These are phyloP conservation scores for Eulemur albifrons DNA, from an alignment of 2,797 vertebrate genomes.

Conservation along the genomic window DNA sequence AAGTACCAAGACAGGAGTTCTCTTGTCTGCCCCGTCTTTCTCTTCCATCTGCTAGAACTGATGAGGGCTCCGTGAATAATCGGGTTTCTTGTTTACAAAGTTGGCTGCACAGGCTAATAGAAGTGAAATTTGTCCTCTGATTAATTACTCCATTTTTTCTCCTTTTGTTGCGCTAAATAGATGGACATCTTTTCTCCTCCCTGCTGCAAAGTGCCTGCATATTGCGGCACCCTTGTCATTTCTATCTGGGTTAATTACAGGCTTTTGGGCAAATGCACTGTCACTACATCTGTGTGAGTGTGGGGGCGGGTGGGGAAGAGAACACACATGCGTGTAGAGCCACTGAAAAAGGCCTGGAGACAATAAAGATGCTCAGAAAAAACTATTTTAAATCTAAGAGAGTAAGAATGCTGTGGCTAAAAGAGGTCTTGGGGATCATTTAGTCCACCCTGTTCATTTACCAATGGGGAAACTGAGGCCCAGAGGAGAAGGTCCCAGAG, in stretches of 20 bases:
- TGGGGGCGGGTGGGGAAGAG: not conserved
- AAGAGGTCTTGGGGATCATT: not conserved
- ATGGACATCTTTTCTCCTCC: conserved; percentile 70
- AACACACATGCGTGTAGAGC: not conserved
- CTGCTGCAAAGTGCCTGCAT: conserved; percentile 71
- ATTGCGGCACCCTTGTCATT: conserved; percentile 71
- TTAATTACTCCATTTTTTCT: conserved; percentile 79
- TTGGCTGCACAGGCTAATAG: conserved; percentile 75
- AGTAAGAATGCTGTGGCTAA: not conserved
- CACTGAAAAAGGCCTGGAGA: not conserved
- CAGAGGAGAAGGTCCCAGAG: not conserved
- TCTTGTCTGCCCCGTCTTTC: conserved; percentile 59
- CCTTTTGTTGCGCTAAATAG: conserved; percentile 78
- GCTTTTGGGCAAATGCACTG: conserved; percentile 73
- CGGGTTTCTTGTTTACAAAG: conserved; percentile 78
- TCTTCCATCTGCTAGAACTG: conserved; percentile 55
- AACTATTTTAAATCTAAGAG: not conserved
- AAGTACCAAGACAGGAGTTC: conserved; percentile 18
- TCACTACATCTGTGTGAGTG: conserved; percentile 44
- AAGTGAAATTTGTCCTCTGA: conserved; percentile 79
- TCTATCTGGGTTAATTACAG: conserved; percentile 79
- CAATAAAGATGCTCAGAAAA: not conserved
- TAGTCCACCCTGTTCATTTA: not conserved
- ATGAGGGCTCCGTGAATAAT: conserved; percentile 65
- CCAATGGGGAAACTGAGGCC: not conserved